Evolutionary conservation across 2,888 invertebrate species (phyloP).

Genomic region (Cephus nigrinus): DNA sequence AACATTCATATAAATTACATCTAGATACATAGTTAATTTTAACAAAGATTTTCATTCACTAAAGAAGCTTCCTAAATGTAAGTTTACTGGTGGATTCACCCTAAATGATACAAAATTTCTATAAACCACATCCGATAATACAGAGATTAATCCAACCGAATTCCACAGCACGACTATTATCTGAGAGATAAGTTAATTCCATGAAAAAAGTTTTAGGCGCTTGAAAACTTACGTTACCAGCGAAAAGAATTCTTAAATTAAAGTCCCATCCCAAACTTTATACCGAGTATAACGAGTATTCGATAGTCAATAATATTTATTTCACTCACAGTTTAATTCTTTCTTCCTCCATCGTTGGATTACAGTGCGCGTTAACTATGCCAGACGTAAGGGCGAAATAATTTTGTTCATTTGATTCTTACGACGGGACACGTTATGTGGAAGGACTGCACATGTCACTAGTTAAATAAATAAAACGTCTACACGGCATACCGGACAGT

Average conservation of each 20-base stretch:
- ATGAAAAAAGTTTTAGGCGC: not conserved
- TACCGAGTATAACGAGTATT: not conserved
- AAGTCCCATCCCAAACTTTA: no score
- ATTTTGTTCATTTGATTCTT: constrained; percentile 20
- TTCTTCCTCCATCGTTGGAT: constrained; percentile 54
- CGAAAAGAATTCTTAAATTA: not conserved
- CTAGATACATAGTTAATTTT: no score
- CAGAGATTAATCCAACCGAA: not conserved
- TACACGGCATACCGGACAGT: not conserved
- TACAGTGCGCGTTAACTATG: not conserved
- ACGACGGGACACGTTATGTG: constrained; percentile 22
- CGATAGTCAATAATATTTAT: not conserved
- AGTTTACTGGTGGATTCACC: no score
- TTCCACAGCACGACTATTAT: not conserved
- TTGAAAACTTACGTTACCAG: no score
- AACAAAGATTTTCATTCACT: no score
- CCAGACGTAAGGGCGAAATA: constrained; percentile 22
- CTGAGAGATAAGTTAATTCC: not conserved
- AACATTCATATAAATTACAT: no score
- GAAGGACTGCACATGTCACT: constrained; percentile 46
- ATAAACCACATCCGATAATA: not conserved
- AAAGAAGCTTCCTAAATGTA: no score
- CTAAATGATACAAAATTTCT: no score
- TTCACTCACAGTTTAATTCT: constrained; percentile 59
- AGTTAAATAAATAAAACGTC: constrained; percentile 46